A percentile compares a stretch with the other conserved stretches of the same genome.
These are phyloP conservation scores for Lucinisca nassula DNA, from an alignment of 2,888 invertebrate genomes.

Conservation along the genomic window DNA sequence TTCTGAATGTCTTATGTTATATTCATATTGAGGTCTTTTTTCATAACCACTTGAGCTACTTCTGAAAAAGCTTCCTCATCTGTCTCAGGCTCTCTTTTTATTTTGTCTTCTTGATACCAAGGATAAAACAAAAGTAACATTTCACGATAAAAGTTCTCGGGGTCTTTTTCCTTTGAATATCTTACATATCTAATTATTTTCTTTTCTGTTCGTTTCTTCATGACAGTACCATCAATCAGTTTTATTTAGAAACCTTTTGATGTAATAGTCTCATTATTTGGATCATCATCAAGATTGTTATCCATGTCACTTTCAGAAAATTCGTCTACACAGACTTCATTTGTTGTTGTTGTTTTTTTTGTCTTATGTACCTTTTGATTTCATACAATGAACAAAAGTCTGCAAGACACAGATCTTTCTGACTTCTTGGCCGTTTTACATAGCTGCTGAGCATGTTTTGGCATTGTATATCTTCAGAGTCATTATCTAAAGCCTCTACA, in stretches of 20 bases:
- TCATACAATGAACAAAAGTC: not conserved
- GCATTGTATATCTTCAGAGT: not conserved
- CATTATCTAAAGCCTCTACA: not conserved
- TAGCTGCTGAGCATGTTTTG: not conserved
- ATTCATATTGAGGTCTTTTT: not conserved
- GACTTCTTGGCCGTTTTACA: not conserved
- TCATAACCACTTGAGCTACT: not conserved
- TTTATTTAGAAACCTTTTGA: not conserved
- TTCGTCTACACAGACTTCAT: not conserved
- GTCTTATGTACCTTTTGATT: not conserved
- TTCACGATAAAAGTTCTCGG: not conserved
- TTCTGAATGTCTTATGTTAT: not conserved
- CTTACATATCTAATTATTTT: not conserved
- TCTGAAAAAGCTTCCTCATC: not conserved
- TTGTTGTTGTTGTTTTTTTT: not conserved
- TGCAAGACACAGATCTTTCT: not conserved
- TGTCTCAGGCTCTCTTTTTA: not conserved
- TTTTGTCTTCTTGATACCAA: not conserved
- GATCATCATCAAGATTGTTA: not conserved
- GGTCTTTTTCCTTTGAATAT: not conserved
- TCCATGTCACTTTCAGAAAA: not conserved
- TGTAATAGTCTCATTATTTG: not conserved
- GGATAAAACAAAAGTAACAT: not conserved
- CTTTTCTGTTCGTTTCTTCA: not conserved
- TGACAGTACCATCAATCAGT: not conserved